Conservation (phyloP, 2,797 vertebrate species). For the Luscinia megarhynchos region DNA sequence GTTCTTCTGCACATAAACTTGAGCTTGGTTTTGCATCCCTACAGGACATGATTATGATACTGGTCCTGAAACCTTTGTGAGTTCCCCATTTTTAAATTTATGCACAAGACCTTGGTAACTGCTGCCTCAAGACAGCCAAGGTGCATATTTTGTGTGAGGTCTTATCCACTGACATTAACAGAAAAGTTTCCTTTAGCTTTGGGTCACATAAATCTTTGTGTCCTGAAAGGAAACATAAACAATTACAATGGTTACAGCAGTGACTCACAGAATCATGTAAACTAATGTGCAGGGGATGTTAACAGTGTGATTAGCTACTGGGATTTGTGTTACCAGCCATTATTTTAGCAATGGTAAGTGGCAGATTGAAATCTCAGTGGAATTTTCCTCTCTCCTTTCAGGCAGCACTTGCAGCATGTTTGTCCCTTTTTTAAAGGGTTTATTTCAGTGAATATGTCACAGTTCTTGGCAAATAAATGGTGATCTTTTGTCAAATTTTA, state of each 20-base stretch:
- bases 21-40: neutral
- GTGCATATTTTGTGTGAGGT: neutral
- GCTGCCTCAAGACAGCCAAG: neutral
- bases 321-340: constrained; percentile 29
- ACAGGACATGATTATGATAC: neutral
- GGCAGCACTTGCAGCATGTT: neutral
- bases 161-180: neutral
- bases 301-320: constrained; percentile 26
- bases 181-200: neutral
- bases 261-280: neutral
- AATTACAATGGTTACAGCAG: neutral
- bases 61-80: neutral
- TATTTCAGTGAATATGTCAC: neutral
- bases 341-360: constrained; percentile 38
- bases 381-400: constrained; percentile 66
- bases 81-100: neutral
- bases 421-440: neutral
- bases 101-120: neutral
- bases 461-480: neutral
- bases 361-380: constrained; percentile 57
- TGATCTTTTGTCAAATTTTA: constrained; percentile 27
- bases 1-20: neutral
- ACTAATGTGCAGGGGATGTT: neutral
- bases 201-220: neutral
- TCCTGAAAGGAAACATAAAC: neutral